Evolutionary conservation across 1,140 invertebrate species (phyloP).

Genomic region (Papilio polyxenes): DNA sequence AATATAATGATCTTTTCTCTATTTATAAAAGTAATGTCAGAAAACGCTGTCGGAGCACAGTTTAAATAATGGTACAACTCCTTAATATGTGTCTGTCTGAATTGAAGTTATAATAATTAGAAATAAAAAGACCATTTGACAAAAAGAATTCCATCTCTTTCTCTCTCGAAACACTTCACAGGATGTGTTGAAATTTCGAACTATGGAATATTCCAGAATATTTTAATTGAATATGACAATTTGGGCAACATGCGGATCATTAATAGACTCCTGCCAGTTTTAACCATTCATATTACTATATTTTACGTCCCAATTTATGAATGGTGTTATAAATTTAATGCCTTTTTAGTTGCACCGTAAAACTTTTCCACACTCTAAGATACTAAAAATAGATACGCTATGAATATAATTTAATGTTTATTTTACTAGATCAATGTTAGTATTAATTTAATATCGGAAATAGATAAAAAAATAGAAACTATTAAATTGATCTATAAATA

Average conservation of each 20-base stretch:
- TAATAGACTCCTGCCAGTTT: not conserved
- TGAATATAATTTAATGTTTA: not conserved
- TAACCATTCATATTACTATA: slow-evolving; percentile 5
- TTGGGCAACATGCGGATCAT: not conserved
- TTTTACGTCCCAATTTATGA: slow-evolving; percentile 12
- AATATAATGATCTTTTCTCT: no score
- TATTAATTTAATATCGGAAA: not conserved
- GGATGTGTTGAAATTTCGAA: not conserved
- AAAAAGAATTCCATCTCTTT: no score
- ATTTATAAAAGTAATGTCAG: no score
- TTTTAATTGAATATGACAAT: not conserved
- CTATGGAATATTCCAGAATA: not conserved
- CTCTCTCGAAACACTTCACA: no score
- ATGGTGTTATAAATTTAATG: slow-evolving; percentile 3
- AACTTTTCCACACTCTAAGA: not conserved
- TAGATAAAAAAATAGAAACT: not conserved
- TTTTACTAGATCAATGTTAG: not conserved
- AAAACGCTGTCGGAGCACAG: no score
- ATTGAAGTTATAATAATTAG: no score
- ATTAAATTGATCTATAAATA: slow-evolving; percentile 4
- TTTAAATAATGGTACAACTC: no score
- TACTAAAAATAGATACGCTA: slow-evolving; percentile 12
- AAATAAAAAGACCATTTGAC: not conserved
- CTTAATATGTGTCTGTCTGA: no score
- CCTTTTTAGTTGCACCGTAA: slow-evolving; percentile 19